Evolutionary conservation across 2,888 invertebrate genomes (phyloP), one percentile per base, ranked within the genome.

Genomic region (Ochropacha duplaris): DNA sequence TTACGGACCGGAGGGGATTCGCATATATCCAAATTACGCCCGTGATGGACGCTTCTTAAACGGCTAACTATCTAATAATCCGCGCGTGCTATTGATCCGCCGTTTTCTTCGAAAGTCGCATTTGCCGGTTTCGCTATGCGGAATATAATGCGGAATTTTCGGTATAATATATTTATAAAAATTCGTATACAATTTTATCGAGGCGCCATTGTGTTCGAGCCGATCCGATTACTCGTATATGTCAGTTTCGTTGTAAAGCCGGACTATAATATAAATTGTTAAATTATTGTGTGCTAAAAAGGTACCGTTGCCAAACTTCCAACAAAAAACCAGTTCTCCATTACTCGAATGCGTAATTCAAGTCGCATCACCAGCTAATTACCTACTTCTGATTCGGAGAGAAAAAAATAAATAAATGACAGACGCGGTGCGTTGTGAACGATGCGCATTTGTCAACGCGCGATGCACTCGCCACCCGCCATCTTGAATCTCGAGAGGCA

Each of bases 11-110:
- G 78, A 84, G 82, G 86, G 88, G 85, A 84, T 84, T 86, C 90
- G 87, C 88, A 91, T 91, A 90, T 89, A 92, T 91, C 89, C 92
- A 92, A 92, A 92, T 92, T 92, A 91, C 85, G 71, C 75, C 70
- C 69, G 77, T 90, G 90, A 92, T 88, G 86, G 91, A 91, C 90
- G 88, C 88, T 88, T 87, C 90, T 90, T 90, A 86, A 79, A 79
- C 76, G 78, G 81, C 80, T 84, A 80, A 83, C 83, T 83, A 85
- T 78, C 77, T 72, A 74, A 83, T 81, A 83, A 84, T 79, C 77
- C 76, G 70, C 64, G 63, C 68, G 67, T 66, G 66, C 54, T 56
- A 54, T 61, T 55, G 58, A 60, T 39, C 39, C 6, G 19, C 44
- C 14, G 44, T 19, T 44, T 19, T 9, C 44, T 58, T 62, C 52